Base-by-base conservation (phyloP, 2,888 invertebrate species). In the Phengaris arion region DNA sequence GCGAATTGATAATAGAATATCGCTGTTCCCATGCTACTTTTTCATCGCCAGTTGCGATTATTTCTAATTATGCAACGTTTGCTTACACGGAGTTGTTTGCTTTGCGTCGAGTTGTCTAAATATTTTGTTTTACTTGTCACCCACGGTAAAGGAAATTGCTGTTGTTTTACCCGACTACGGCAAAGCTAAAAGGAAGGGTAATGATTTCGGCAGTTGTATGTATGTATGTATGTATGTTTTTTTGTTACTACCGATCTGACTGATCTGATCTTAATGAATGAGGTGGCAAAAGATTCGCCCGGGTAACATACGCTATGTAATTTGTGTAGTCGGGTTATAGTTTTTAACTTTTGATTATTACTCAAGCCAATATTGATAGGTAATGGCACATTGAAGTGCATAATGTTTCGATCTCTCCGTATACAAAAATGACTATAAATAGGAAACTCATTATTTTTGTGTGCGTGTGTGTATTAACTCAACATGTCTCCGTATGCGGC, bases 1-100 rank as follows among this genome's bases (percentile, higher is more conserved):
- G 70, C 51, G 64, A 64, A 64, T 35, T 64, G 64, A 64, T 52
- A 52, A 52, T 64, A 64, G 35, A 64, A 35, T 22, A 59, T 64
- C 59, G 13, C 45, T 64, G 64, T 64, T 64, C 64, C 64, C 64
- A 64, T 64, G 12, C 12, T 64, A 13, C 64, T 64, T 64, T 64
- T 64, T 64, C 35, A 10, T 35, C 12, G 6, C 64, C 12, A 9
- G 12, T 64, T 13, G 64, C 13, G 35, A 64, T 64, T 12, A 64
- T 64, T 64, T 64, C 64, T 64, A 64, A 64, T 64, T 64, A 64
- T 64, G 35, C 35, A 64, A 45, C 64, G 64, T 48, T 48, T 6
- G 6, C 48, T 48, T 48, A 1, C 35, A 12, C 13, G 64, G 12
- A 9, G 35, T 64, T 64, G 35, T 64, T 64, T 64, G 64, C 35